These are phyloP conservation scores for Rhizoglyphus robini DNA, from an alignment of 1,140 invertebrate species.

Conservation along the genomic window DNA sequence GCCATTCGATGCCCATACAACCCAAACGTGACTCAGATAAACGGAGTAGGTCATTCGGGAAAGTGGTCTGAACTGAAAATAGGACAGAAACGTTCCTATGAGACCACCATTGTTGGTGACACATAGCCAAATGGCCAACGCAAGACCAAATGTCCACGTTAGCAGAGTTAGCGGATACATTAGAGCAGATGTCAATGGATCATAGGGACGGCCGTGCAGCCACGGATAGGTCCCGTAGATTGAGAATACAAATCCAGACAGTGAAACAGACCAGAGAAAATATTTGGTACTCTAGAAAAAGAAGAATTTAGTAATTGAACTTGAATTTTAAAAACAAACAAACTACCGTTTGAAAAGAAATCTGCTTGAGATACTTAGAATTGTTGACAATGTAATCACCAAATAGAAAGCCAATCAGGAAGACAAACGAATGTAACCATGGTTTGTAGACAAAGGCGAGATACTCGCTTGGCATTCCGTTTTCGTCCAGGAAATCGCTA, in stretches of 20 bases:
- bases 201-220: not conserved
- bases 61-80: constrained; percentile 22
- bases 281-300: not conserved
- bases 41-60: constrained; percentile 24
- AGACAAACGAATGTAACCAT: not conserved
- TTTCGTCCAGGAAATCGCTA: not conserved
- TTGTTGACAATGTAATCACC: not conserved
- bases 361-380: not conserved
- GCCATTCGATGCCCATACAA: constrained; percentile 6
- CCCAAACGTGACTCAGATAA: constrained; percentile 24
- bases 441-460: not conserved
- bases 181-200: not conserved
- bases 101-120: constrained; percentile 24
- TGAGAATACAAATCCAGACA: not conserved
- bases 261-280: no score
- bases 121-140: not conserved
- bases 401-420: constrained; percentile 1
- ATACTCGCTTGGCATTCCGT: not conserved
- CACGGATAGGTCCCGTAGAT: not conserved
- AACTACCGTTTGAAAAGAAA: not conserved
- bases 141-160: not conserved
- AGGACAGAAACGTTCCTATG: constrained; percentile 23
- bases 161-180: not conserved
- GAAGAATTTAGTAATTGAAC: not conserved
- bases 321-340: not conserved